Base-by-base conservation (phyloP, 2,888 invertebrate genomes). In the Calephelis perditalis region DNA sequence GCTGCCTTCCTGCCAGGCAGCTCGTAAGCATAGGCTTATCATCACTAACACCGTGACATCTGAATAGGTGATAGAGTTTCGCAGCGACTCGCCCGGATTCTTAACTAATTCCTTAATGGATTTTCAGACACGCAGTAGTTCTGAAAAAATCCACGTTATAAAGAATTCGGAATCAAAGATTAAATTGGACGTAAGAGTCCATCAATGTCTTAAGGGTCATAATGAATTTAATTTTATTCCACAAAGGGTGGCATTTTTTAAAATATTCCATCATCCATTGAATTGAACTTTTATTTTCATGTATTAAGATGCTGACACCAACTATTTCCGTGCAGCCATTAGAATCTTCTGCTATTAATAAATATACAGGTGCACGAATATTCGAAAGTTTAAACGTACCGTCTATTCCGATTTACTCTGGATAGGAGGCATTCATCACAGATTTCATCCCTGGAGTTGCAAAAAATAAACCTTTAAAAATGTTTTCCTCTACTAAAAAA, bases 311-410 rank as follows among this genome's bases (percentile, higher is more conserved):
- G 59, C 62, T 56, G 37, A 62, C 62, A 6, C 59, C 15, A 15
- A 15, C 15, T 15, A 15, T 15, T 15, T 15, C 15, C 15, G 15
- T 15, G 15, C 15, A 15, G 15, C 15, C 15, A 15, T 15, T 15
- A 15, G 15, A 15, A 15, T 15, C 15, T 15, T 15, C 15, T 15
- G 35, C 62, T n/a, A 62, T n/a, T 46, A 62, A 56, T 43, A 59
- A 62, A 62, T 62, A 62, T n/a, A 58, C 62, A 40, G 62, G 62
- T 40, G 62, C 62, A 35, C 58, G 56, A 56, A 62, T 62, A 59
- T 56, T 56, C 56, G 59, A 59, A 47, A 59, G 40, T 58, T 59
- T 62, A 49, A 62, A 62, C 11, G 59, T 62, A 47, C 15, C 15
- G 15, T 15, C 15, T 15, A 15, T 15, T 15, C 15, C 15, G 15